phyloP scores from a whole-genome alignment of 2,113 vertebrate species.

The Lophura nycthemera region DNA sequence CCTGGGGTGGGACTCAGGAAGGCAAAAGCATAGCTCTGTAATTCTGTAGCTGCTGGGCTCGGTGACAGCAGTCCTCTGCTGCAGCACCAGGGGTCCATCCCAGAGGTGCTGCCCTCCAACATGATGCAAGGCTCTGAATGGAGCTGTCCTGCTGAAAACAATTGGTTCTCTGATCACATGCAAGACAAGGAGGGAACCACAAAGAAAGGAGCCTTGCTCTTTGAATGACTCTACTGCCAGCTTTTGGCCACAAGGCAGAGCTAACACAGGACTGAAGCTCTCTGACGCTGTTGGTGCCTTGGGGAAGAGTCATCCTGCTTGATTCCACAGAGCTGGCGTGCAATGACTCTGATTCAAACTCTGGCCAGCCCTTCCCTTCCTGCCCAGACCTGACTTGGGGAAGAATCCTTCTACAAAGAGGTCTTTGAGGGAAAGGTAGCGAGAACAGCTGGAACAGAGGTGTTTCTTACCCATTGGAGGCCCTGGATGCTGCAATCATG shows the following conservation, averaged over 20 bases:
- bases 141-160: neutral
- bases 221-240: neutral
- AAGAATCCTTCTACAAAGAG: slow-evolving; percentile 1
- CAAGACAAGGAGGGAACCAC: neutral
- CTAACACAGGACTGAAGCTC: neutral
- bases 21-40: neutral
- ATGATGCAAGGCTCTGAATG: neutral
- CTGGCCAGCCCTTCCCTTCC: neutral
- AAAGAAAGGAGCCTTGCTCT: neutral
- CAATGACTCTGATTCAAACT: neutral
- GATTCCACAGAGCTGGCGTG: neutral
- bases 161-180: neutral
- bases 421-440: neutral
- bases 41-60: neutral
- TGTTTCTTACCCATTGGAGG: neutral
- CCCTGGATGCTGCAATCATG: neutral
- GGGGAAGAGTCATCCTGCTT: neutral
- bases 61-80: neutral
- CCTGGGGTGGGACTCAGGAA: neutral
- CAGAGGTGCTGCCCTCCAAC: neutral
- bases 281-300: neutral
- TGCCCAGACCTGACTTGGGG: neutral
- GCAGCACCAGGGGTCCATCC: neutral
- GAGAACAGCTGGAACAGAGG: neutral
- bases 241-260: neutral